A percentile compares a stretch with the other conserved stretches of the same genome.
These are phyloP conservation scores for Coregonus ussuriensis DNA, from an alignment of 2,797 vertebrate genomes.

Conservation along the genomic window DNA sequence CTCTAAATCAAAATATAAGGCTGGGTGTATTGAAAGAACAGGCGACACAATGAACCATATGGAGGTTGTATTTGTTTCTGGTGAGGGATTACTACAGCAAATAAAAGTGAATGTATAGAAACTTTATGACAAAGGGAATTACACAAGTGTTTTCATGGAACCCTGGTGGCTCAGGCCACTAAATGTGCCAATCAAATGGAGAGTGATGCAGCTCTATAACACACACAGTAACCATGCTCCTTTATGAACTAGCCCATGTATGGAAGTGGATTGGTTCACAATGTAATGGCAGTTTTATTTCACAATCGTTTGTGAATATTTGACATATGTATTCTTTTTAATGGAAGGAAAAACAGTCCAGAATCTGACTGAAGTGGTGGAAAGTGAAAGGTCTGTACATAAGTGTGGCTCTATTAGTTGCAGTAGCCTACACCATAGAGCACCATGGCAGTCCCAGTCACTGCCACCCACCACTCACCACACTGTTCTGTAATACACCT, in stretches of 20 bases:
- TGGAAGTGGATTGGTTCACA: not conserved
- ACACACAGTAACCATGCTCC: not conserved
- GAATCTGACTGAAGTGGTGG: not conserved
- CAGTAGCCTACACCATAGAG: not conserved
- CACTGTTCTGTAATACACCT: not conserved
- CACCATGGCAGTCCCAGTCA: not conserved
- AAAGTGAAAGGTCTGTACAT: not conserved
- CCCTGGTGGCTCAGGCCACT: conserved; percentile 64
- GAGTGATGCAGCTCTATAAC: conserved; percentile 29
- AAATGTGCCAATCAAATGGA: conserved; percentile 73
- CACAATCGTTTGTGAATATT: not conserved
- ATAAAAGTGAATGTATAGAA: conserved; percentile 75
- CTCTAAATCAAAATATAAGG: conserved; percentile 1
- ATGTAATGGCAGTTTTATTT: not conserved
- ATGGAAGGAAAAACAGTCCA: not conserved
- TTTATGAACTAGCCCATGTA: not conserved
- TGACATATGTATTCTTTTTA: not conserved
- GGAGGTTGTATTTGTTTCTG: conserved; percentile 74
- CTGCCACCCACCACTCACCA: not conserved
- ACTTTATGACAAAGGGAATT: conserved; percentile 76
- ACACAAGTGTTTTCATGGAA: conserved; percentile 70
- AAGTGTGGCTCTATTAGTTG: not conserved
- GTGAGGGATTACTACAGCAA: conserved; percentile 70
- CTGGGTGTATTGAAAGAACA: conserved; percentile 36
- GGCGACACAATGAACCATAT: conserved; percentile 72